Percentiles rank a stretch among this genome's conserved stretches.
Conservation (phyloP, 2,888 invertebrate species). For the Parnassius glacialis region DNA sequence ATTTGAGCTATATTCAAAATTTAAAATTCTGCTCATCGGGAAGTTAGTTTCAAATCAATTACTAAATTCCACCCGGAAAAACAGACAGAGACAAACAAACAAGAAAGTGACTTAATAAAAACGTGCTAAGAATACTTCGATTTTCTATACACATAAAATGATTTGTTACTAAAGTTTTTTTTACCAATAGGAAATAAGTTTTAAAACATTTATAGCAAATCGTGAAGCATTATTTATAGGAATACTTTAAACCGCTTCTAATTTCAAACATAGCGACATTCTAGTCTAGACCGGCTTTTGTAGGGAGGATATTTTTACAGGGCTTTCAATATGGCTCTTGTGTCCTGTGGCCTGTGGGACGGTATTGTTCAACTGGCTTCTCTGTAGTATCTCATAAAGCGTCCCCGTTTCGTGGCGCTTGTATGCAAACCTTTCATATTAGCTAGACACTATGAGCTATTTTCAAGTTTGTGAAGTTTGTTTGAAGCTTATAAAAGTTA, state of each 20-base stretch:
- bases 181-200: not conserved
- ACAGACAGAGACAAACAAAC: no score
- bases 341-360: conserved; percentile 47
- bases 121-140: not conserved
- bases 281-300: conserved; percentile 59
- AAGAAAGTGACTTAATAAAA: not conserved
- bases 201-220: not conserved
- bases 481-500: no score
- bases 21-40: no score
- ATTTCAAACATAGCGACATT: conserved; percentile 49
- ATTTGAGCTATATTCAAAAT: no score
- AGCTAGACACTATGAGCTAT: conserved; percentile 15
- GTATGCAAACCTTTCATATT: conserved; percentile 33
- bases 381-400: conserved; percentile 46
- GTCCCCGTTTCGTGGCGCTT: conserved; percentile 35
- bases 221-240: conserved; percentile 6
- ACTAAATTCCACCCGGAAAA: no score
- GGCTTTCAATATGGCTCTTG: conserved; percentile 50
- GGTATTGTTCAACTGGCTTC: conserved; percentile 50
- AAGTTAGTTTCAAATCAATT: no score
- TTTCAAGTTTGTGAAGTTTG: not conserved
- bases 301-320: conserved; percentile 51
- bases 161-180: not conserved
- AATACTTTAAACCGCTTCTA: conserved; percentile 41
- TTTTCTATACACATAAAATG: not conserved